Conservation (phyloP, 2,113 vertebrate species). For the Reinhardtius hippoglossoides region DNA sequence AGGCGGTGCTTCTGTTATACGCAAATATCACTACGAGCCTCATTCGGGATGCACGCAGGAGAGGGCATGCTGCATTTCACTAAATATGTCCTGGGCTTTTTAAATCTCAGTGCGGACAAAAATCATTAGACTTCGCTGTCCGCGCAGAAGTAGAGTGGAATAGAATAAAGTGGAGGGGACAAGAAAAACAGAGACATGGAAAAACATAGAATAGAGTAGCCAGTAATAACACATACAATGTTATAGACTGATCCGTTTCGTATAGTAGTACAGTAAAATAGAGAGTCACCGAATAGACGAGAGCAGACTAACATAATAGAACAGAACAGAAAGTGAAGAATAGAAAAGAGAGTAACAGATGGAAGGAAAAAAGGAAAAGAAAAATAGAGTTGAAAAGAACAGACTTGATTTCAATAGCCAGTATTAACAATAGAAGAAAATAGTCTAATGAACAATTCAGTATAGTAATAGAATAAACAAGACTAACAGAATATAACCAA, state of each 20-base stretch:
- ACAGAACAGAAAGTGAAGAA: not conserved
- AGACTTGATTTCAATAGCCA: too few species aligned
- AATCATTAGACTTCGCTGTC: slow-evolving; percentile 14
- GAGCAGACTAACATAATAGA: not conserved
- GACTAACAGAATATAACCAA: not conserved
- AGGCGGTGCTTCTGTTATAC: slow-evolving; percentile 88
- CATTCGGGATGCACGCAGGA: slow-evolving; percentile 77
- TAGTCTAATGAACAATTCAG: not conserved
- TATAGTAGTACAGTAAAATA: not conserved
- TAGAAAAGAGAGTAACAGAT: not conserved
- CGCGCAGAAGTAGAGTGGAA: not conserved
- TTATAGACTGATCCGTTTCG: not conserved
- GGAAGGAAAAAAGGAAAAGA: not conserved
- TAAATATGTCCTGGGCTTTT: slow-evolving; percentile 50
- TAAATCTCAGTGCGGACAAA: slow-evolving; percentile 47
- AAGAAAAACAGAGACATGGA: not conserved
- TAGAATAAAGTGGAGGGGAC: not conserved
- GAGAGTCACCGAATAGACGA: not conserved
- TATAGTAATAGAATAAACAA: not conserved
- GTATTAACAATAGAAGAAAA: not conserved
- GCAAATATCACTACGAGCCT: slow-evolving; percentile 85
- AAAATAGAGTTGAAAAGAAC: too few species aligned
- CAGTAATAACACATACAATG: not conserved
- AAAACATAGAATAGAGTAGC: not conserved
- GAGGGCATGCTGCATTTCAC: slow-evolving; percentile 74